Evolutionary conservation across 2,797 vertebrate species (phyloP), one percentile per base, ranked within the genome.

Genomic region (Setipinna tenuifilis): DNA sequence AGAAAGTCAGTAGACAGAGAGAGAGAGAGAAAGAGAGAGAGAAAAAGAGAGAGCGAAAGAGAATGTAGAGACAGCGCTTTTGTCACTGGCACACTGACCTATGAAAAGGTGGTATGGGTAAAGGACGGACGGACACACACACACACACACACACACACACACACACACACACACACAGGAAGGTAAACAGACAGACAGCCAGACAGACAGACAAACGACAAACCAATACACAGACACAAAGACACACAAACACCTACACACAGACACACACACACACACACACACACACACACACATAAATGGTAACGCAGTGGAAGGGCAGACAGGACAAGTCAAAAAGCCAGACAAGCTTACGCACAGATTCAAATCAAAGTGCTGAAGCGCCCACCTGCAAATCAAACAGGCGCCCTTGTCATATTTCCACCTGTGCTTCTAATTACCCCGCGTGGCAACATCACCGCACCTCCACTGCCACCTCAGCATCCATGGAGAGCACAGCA

Each of bases 291-390:
- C 48, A 41, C 35, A 41, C 35, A 41, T 2, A 41, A 41, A 41
- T 41, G 35, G 2, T 28, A 83, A 54, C 50, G 14, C 31, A 41
- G 28, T 17, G 28, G 68, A 75, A 75, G 68, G 68, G 68, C 68
- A 75, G 68, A 75, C 68, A 75, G 68, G 68, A 75, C 28, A 17
- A 35, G 68, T 75, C 59, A 54, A 54, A 83, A n/a, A 83, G 31
- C 17, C 57, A 83, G 54, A 83, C 54, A 57, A 31, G 57, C 82
- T 83, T n/a, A 57, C 57, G 5, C 82, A 59, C 57, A 83, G 28
- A 58, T 41, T 35, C 25, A 83, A 57, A 83, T 59, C 68, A 75
- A 75, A 75, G 68, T 75, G 68, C 68, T 75, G 68, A 75, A 75
- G 68, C 35, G 68, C 68, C 28, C 68, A 75, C 68, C 68, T 75